phyloP scores from a whole-genome alignment of 2,888 invertebrate genomes.

The Troides aeacus region DNA sequence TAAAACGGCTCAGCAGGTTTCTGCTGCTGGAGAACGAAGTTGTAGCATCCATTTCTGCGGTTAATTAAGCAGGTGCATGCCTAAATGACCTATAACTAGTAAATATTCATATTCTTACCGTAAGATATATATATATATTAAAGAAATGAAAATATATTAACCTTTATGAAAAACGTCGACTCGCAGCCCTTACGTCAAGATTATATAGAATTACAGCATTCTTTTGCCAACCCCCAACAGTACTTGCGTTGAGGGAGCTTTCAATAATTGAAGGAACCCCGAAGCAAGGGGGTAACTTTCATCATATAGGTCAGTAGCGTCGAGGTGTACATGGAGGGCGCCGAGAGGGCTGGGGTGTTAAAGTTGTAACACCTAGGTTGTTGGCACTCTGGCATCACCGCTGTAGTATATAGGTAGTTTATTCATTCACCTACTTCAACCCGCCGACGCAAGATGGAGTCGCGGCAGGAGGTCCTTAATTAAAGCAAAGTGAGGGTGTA shows the following conservation, averaged over 20 bases:
- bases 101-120: too few relatives aligned
- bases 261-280: conserved; percentile 74
- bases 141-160: too few relatives aligned
- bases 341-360: conserved; percentile 49
- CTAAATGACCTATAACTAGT: too few relatives aligned
- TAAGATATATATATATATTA: too few relatives aligned
- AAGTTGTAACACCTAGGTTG: conserved; percentile 48
- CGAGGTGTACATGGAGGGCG: conserved; percentile 43
- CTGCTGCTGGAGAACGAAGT: too few relatives aligned
- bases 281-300: conserved; percentile 46
- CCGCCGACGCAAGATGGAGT: background rate
- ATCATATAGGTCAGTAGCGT: conserved; percentile 68
- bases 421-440: conserved; percentile 11
- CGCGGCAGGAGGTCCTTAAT: conserved; percentile 17
- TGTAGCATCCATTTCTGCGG: too few relatives aligned
- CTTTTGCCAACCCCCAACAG: conserved; percentile 23
- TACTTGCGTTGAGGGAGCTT: conserved; percentile 51
- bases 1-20: too few relatives aligned
- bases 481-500: conserved; percentile 2
- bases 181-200: conserved; percentile 15
- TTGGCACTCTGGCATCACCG: conserved; percentile 21
- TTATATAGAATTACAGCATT: conserved; percentile 24
- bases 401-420: conserved; percentile 13
- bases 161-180: background rate
- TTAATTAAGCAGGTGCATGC: too few relatives aligned